phyloP scores from a whole-genome alignment of 1,140 invertebrate genomes.

The Latrodectus geometricus region DNA sequence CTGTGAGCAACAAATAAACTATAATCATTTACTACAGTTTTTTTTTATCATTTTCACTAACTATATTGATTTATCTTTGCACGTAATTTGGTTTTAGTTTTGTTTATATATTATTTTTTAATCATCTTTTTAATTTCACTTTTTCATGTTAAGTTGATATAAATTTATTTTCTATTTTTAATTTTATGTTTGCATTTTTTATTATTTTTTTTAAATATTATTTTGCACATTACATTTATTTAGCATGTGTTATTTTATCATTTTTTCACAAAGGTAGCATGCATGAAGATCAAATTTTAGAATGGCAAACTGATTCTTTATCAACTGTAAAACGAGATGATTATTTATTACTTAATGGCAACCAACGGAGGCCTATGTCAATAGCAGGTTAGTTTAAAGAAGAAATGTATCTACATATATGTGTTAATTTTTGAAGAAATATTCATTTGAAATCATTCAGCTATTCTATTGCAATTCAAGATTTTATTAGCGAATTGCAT shows the following conservation, averaged over 20 bases:
- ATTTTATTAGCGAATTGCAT: too few species aligned
- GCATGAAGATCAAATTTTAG: constrained; percentile 42
- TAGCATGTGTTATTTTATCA: constrained; percentile 38
- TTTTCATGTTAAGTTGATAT: background rate
- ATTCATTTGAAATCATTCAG: too few species aligned
- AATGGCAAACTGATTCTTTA: constrained; percentile 48
- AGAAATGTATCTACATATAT: too few species aligned
- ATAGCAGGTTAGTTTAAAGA: constrained; percentile 56
- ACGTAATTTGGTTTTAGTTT: background rate
- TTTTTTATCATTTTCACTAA: too few species aligned
- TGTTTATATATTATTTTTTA: background rate
- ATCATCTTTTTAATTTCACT: background rate
- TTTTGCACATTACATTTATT: constrained; percentile 16
- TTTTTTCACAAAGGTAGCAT: constrained; percentile 36
- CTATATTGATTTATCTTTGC: too few species aligned
- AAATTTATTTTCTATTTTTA: background rate
- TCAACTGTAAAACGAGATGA: background rate
- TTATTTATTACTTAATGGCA: constrained; percentile 8
- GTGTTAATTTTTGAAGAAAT: too few species aligned
- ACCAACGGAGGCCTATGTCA: constrained; percentile 50
- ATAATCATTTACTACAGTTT: too few species aligned
- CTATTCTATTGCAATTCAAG: too few species aligned
- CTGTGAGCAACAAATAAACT: too few species aligned
- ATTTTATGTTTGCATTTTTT: background rate
- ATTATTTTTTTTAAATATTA: constrained; percentile 9